Evolutionary conservation across 2,113 vertebrate genomes (phyloP).

Genomic region (Clarias batrachus): DNA sequence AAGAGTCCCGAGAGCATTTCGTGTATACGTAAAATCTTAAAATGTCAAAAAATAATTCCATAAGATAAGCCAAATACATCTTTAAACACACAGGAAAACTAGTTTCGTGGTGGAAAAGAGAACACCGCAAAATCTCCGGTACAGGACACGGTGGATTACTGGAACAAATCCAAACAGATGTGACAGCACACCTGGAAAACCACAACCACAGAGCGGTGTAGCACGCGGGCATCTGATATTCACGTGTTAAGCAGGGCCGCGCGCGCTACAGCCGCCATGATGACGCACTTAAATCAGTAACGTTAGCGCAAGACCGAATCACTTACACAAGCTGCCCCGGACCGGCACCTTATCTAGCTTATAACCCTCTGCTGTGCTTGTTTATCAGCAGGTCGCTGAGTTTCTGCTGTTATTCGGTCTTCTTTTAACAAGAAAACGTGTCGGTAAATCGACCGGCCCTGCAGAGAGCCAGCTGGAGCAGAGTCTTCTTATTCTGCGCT

Average conservation of each 20-base stretch:
- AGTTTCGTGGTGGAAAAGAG: background rate
- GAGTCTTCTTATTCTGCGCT: background rate
- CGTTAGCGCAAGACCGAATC: background rate
- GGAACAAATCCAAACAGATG: background rate
- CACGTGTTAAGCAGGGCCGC: background rate
- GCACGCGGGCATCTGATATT: too few species aligned
- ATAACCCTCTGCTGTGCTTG: background rate
- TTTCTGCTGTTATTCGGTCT: background rate
- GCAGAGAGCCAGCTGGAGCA: background rate
- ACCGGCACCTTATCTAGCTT: background rate
- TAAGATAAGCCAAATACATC: too few species aligned
- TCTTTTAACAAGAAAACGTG: background rate
- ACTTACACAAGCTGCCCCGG: conserved; percentile 24
- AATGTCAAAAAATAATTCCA: too few species aligned
- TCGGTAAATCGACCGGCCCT: background rate
- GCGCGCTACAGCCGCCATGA: background rate
- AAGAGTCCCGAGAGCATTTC: too few species aligned
- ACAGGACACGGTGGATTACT: background rate
- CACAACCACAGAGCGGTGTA: background rate
- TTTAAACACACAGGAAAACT: background rate
- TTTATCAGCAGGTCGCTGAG: background rate
- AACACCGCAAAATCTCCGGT: background rate
- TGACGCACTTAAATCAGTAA: conserved; percentile 3
- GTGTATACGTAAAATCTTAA: too few species aligned
- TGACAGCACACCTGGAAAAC: background rate